Evolutionary conservation across 2,113 vertebrate species (phyloP).

Genomic region (Gallinago media): DNA sequence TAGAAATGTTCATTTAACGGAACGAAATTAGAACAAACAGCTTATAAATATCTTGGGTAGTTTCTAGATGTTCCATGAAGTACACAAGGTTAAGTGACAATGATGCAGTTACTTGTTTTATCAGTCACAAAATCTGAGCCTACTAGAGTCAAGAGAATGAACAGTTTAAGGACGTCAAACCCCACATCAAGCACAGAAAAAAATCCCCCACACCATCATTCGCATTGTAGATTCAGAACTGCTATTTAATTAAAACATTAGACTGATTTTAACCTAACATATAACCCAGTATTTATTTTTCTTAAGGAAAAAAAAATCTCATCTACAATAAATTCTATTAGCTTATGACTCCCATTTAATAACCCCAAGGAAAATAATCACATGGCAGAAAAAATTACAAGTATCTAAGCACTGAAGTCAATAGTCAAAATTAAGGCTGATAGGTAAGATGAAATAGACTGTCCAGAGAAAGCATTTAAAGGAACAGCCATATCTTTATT

Average conservation of each 20-base stretch:
- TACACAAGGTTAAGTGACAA: background rate
- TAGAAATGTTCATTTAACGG: background rate
- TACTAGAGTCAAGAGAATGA: background rate
- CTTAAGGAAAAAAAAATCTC: background rate
- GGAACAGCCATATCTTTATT: background rate
- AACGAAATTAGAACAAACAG: background rate
- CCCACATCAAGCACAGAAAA: background rate
- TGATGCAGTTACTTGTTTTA: background rate
- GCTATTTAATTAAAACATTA: background rate
- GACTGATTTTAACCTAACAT: background rate
- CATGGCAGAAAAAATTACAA: background rate
- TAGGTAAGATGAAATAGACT: background rate
- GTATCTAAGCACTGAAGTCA: background rate
- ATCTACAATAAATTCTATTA: background rate
- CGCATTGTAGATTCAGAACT: background rate
- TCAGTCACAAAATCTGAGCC: background rate
- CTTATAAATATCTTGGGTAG: background rate
- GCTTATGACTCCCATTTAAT: background rate
- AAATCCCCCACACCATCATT: background rate
- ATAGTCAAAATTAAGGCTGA: background rate
- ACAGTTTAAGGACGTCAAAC: background rate
- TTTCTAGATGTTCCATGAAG: background rate
- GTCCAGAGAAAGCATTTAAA: background rate
- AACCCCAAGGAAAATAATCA: background rate
- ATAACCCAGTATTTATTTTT: background rate